phyloP scores from a whole-genome alignment of 1,140 invertebrate genomes.

The Cherax quadricarinatus region DNA sequence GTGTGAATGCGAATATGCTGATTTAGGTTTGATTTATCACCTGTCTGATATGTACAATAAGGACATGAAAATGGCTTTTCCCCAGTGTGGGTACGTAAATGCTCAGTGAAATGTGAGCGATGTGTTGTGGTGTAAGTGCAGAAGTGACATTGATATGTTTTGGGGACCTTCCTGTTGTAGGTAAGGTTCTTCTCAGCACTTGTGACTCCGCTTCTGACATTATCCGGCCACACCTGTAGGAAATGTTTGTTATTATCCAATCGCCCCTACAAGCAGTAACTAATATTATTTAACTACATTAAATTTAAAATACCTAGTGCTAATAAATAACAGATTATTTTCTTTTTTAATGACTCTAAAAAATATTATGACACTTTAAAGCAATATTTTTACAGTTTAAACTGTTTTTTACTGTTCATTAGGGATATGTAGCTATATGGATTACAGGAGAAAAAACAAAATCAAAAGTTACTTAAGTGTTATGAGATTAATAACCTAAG shows the following conservation, averaged over 20 bases:
- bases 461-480: too few species aligned
- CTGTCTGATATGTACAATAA: conserved; percentile 50
- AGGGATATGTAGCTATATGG: too few species aligned
- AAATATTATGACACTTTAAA: too few species aligned
- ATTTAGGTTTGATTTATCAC: conserved; percentile 56
- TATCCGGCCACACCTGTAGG: conserved; percentile 34
- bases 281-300: background rate
- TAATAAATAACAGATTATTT: too few species aligned
- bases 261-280: background rate
- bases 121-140: conserved; percentile 41
- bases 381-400: too few species aligned
- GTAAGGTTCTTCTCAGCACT: background rate
- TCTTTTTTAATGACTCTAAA: too few species aligned
- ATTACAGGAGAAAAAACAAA: too few species aligned
- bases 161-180: conserved; percentile 4
- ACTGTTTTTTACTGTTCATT: too few species aligned
- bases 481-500: too few species aligned
- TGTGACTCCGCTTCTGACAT: conserved; percentile 1
- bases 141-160: background rate
- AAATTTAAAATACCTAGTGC: background rate
- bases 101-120: conserved; percentile 51
- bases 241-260: conserved; percentile 21
- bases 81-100: conserved; percentile 69
- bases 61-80: conserved; percentile 67
- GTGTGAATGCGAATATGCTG: conserved; percentile 47